Conservation (phyloP, 2,888 invertebrate species). For the Brachypalpus laphriformis region DNA sequence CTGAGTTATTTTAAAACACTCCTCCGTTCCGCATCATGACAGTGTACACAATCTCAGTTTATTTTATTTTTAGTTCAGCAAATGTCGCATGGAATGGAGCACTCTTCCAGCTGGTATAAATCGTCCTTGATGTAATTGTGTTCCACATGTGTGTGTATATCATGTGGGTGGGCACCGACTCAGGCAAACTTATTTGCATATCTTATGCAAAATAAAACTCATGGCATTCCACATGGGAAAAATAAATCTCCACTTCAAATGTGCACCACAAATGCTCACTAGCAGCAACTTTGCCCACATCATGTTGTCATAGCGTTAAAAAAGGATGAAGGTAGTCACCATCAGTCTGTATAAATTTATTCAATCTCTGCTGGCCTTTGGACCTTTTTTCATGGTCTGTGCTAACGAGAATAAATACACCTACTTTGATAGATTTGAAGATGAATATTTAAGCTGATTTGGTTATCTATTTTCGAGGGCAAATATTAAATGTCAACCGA, state of each 20-base stretch:
- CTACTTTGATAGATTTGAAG: conserved; percentile 25
- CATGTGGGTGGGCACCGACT: conserved; percentile 15
- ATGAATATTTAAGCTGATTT: conserved; percentile 49
- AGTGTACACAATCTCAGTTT: conserved; percentile 47
- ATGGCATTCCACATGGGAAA: conserved; percentile 55
- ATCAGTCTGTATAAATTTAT: conserved; percentile 37
- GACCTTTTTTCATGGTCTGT: neutral
- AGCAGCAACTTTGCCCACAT: conserved; percentile 24
- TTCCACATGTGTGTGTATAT: conserved; percentile 21
- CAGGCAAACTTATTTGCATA: conserved; percentile 50
- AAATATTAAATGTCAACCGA: conserved; percentile 6
- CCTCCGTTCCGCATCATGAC: conserved; percentile 24
- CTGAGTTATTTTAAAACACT: conserved; percentile 45
- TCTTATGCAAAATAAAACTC: conserved; percentile 69
- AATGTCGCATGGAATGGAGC: conserved; percentile 38
- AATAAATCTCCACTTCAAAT: conserved; percentile 61
- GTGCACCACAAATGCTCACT: conserved; percentile 35
- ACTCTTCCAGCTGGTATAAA: conserved; percentile 43
- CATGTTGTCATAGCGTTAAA: conserved; percentile 11
- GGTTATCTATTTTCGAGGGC: neutral
- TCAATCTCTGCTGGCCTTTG: conserved; percentile 53
- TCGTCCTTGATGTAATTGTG: conserved; percentile 63
- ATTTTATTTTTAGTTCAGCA: conserved; percentile 54
- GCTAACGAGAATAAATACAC: conserved; percentile 11
- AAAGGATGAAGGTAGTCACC: neutral